Evolutionary conservation across 1,140 invertebrate species (phyloP).

Genomic region (Saxidomus purpurata): DNA sequence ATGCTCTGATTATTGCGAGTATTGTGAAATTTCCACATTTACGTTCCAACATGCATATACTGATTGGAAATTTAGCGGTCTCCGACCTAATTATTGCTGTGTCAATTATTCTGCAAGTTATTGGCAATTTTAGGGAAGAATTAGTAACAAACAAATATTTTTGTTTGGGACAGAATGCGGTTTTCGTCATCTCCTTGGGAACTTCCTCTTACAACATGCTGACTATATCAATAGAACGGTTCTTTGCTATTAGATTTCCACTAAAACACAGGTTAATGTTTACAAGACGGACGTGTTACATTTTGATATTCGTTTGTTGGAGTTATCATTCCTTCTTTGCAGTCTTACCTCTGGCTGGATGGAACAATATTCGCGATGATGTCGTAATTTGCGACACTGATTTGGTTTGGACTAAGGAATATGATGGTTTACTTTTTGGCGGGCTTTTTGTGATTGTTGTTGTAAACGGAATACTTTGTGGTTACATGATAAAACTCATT

Average conservation of each 20-base stretch:
- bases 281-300: conserved; percentile 6
- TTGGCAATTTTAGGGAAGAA: neutral
- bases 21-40: conserved; percentile 29
- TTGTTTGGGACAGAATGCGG: conserved; percentile 16
- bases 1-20: conserved; percentile 27
- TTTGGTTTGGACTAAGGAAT: conserved; percentile 35
- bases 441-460: conserved; percentile 16
- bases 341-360: neutral
- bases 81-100: conserved; percentile 25
- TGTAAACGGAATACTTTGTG: conserved; percentile 29
- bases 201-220: conserved; percentile 38
- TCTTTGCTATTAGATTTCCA: conserved; percentile 1
- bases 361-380: conserved; percentile 21
- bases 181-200: conserved; percentile 41
- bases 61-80: conserved; percentile 43
- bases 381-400: conserved; percentile 29
- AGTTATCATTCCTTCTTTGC: conserved; percentile 40
- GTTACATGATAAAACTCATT: conserved; percentile 15
- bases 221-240: conserved; percentile 32
- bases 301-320: conserved; percentile 41
- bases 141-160: conserved; percentile 46
- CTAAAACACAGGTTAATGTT: conserved; percentile 33
- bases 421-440: conserved; percentile 28
- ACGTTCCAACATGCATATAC: conserved; percentile 47
- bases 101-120: conserved; percentile 26